Base-by-base conservation (phyloP, 2,113 vertebrate genomes). In the Oryzias curvinotus region DNA sequence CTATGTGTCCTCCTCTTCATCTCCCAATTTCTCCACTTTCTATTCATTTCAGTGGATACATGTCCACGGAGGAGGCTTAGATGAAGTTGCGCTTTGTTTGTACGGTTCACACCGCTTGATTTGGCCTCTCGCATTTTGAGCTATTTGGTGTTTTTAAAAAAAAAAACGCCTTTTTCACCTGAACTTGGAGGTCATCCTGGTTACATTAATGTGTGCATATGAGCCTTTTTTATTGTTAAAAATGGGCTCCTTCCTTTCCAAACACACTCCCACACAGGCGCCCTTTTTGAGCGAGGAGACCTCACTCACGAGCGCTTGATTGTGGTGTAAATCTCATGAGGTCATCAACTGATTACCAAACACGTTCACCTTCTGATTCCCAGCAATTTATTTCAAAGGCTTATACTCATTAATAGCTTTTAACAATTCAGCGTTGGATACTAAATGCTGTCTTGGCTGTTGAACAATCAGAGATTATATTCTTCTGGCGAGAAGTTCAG, bases 261-360 rank as follows among this genome's bases (percentile, higher is more conserved):
- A 36, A 36, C 55, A 26, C 59, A 49, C 86, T 57, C 82, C 83
- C 82, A 87, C 88, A 48, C 84, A 77, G 45, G 62, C 36, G 26
- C 61, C 82, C 49, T 48, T n/a, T 45, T 26, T 5, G 5, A 51
- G 59, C 78, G 13, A 17, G 61, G 72, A 65, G 58, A 65, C 43
- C 51, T 25, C 10, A 65, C 58, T 36, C 36, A 36, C 36, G 36
- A 36, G 36, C 18, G 6, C 18, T 21, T 75, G 52, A 73, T 62
- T 43, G 55, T 45, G 68, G 18, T 66, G 46, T 73, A 52, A 49
- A 64, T 28, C 46, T 36, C 45, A 10, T 5, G 26, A 82, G 85
- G 80, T 88, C 78, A 62, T 43, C 50, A 5, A 50, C 73, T 78
- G 75, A 82, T 79, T 70, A 72, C 59, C 56, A 42, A 80, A 28